Percentiles rank a stretch among this genome's conserved stretches.
Evolutionary conservation across 2,888 invertebrate genomes (phyloP).

Genomic region (Cyclophora punctaria): DNA sequence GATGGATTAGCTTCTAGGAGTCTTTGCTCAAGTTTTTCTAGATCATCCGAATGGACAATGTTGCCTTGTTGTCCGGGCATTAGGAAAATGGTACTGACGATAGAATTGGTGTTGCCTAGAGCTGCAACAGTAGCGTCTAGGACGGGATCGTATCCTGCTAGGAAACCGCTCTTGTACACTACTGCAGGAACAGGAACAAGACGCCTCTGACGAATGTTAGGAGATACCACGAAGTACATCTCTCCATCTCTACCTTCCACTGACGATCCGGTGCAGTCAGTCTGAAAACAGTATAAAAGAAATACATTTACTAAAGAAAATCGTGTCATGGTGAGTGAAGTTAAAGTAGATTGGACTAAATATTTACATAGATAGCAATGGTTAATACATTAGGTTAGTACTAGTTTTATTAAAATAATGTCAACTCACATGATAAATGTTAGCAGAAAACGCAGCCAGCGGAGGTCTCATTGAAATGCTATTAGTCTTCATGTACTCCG

Average conservation of each 20-base stretch:
- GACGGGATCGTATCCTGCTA: conserved; percentile 89
- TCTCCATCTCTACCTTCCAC: conserved; percentile 88
- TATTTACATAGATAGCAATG: neutral
- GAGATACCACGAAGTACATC: conserved; percentile 89
- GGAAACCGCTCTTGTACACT: conserved; percentile 83
- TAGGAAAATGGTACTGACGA: conserved; percentile 85
- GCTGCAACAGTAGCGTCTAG: conserved; percentile 89
- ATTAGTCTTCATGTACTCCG: conserved; percentile 84
- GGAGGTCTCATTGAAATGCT: conserved; percentile 83
- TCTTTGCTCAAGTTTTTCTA: conserved; percentile 82
- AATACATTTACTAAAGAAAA: too few relatives aligned
- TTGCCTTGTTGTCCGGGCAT: conserved; percentile 92
- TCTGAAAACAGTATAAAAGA: conserved; percentile 69
- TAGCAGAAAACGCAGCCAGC: conserved; percentile 86
- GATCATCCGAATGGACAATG: conserved; percentile 84
- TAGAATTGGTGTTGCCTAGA: conserved; percentile 80
- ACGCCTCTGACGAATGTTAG: conserved; percentile 84
- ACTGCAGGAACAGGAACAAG: conserved; percentile 89
- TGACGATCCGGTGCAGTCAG: conserved; percentile 84
- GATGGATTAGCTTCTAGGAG: conserved; percentile 79
- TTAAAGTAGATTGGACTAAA: neutral
- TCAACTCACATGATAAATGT: conserved; percentile 81
- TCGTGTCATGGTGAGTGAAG: neutral
- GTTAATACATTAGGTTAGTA: neutral
- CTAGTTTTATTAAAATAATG: neutral